Evolutionary conservation across 1,140 invertebrate genomes (phyloP).

Genomic region (Manduca sexta): DNA sequence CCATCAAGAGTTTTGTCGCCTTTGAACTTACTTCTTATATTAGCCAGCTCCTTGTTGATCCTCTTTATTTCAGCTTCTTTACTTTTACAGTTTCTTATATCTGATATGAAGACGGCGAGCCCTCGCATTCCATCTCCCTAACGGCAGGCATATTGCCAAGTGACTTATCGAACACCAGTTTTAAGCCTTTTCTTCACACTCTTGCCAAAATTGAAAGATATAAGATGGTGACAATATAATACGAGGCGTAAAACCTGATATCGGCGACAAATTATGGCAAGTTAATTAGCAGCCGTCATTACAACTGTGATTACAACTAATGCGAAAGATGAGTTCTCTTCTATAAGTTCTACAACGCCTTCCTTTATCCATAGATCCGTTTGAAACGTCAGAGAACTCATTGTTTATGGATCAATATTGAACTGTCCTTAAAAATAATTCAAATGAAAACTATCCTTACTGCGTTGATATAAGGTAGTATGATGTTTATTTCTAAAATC

Average conservation of each 20-base stretch:
- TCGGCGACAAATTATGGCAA: conserved; percentile 32
- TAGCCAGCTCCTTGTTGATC: conserved; percentile 99
- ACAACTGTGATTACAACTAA: conserved; percentile 7
- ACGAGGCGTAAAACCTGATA: conserved; percentile 11
- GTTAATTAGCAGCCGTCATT: conserved; percentile 40
- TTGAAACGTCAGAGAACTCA: conserved; percentile 51
- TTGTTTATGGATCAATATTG: conserved; percentile 67
- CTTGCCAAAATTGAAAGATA: conserved; percentile 25
- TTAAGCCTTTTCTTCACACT: conserved; percentile 62
- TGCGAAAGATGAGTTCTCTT: conserved; percentile 52
- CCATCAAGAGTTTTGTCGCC: conserved; percentile 99
- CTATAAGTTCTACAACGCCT: conserved; percentile 64
- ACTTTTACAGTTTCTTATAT: conserved; percentile 99
- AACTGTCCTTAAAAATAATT: too few relatives aligned
- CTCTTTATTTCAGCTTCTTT: conserved; percentile 99
- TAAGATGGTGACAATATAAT: conserved; percentile 15
- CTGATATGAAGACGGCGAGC: conserved; percentile 99
- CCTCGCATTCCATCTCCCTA: conserved; percentile 99
- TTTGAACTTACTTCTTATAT: conserved; percentile 99
- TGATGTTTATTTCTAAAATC: too few relatives aligned
- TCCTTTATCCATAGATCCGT: conserved; percentile 41
- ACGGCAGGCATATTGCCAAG: conserved; percentile 96
- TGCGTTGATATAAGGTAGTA: too few relatives aligned
- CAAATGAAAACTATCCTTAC: too few relatives aligned
- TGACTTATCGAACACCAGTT: conserved; percentile 73